Base-by-base conservation (phyloP, 2,113 vertebrate genomes). In the Pagrus major region DNA sequence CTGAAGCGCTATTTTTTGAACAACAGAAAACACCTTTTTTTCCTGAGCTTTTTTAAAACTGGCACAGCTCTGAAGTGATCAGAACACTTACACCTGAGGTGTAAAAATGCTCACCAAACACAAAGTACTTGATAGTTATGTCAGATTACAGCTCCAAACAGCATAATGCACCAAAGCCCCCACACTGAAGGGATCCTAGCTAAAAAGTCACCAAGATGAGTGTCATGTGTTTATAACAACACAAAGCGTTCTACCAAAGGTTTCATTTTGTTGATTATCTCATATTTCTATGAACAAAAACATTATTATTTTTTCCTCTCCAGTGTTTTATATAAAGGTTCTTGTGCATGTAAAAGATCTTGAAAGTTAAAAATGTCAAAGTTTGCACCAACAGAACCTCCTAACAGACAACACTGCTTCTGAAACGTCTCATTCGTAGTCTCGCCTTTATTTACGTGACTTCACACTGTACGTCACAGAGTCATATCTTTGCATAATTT, bases 1-100 rank as follows among this genome's bases (percentile, higher is more conserved):
- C 35, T 67, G 35, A 73, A 31, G 25, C 64, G 33, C n/a, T 66
- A 29, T 55, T 60, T 82, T 73, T 52, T 54, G 0, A 25, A 64
- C 20, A 54, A 33, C 27, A 35, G 3, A 9, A 69, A 42, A 16
- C 42, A 71, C 52, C 14, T 42, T 70, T n/a, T 78, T 33, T 58
- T 27, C 2, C 23, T 41, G 52, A 46, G 39, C 55, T 77, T 59
- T 66, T 41, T 27, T 4, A 15, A 49, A 41, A 76, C 41, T 18
- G 23, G 11, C 20, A 35, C 14, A 61, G 33, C 49, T 74, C 23
- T 42, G 18, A 67, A 23, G 0, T 29, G 41, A 78, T 69, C 5
- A 73, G 8, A 58, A 23, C 49, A 37, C 35, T 72, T 25, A 63
- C 21, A 66, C 1, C 7, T 58, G 20, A 59, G 33, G 29, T 72